These are phyloP conservation scores for Amiota communis DNA, from an alignment of 2,888 invertebrate genomes.

Conservation along the genomic window DNA sequence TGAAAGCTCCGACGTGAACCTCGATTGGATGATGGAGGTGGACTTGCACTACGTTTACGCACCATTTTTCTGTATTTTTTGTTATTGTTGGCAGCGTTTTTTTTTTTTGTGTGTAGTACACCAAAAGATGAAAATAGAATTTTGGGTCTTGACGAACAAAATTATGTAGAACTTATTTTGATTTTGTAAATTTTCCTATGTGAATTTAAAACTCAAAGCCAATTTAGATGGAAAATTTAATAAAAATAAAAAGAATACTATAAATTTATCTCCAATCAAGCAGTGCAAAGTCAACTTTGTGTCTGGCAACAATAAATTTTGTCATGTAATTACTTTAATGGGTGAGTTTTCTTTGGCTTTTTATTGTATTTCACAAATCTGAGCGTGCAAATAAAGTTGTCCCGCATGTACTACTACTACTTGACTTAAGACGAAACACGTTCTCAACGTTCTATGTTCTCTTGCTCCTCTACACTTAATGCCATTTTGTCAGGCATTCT, in stretches of 20 bases:
- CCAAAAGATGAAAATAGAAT: background rate
- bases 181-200: background rate
- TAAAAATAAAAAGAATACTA: no score
- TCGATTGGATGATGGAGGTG: conserved; percentile 25
- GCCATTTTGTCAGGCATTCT: background rate
- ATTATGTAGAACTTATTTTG: background rate
- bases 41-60: conserved; percentile 44
- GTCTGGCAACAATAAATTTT: conserved; percentile 6
- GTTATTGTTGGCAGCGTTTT: background rate
- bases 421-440: background rate
- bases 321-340: conserved; percentile 14
- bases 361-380: conserved; percentile 2
- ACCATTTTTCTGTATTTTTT: conserved; percentile 43
- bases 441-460: background rate
- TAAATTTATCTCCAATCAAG: background rate
- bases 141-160: background rate
- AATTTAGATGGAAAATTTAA: no score
- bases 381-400: conserved; percentile 20
- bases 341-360: background rate
- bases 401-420: background rate
- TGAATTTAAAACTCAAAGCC: background rate
- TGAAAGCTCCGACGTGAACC: conserved; percentile 18
- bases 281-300: conserved; percentile 8
- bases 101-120: background rate
- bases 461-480: background rate